A percentile compares a stretch with the other conserved stretches of the same genome.
Evolutionary conservation across 2,888 invertebrate species (phyloP).

Genomic region (Pachydiplax longipennis): DNA sequence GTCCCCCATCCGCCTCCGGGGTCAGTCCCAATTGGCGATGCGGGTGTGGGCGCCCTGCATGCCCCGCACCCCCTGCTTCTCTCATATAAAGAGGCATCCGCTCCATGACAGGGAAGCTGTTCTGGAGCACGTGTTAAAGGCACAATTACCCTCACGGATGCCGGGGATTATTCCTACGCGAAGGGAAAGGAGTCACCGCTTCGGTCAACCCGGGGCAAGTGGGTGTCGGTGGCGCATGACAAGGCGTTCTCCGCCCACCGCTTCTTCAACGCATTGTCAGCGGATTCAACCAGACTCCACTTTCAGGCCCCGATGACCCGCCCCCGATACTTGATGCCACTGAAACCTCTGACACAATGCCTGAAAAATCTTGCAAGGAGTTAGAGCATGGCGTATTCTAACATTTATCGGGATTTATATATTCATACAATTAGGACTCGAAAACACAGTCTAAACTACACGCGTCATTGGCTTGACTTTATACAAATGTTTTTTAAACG

Average conservation of each 20-base stretch:
- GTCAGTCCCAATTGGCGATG: neutral
- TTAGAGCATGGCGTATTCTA: too few relatives aligned
- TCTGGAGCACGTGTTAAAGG: neutral
- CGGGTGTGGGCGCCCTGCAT: neutral
- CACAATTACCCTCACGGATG: slow-evolving; percentile 28
- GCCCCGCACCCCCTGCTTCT: neutral
- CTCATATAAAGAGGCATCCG: neutral
- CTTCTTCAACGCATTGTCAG: neutral
- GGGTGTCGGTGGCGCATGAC: neutral
- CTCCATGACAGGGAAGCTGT: neutral
- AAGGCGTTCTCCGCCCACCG: neutral
- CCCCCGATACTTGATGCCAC: neutral
- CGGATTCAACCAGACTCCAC: neutral
- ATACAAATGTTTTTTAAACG: too few relatives aligned
- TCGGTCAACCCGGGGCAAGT: neutral
- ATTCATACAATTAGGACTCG: too few relatives aligned
- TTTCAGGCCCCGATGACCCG: neutral
- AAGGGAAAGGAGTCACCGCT: neutral
- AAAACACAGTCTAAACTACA: too few relatives aligned
- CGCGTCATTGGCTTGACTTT: too few relatives aligned
- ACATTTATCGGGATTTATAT: too few relatives aligned
- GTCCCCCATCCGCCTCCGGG: neutral
- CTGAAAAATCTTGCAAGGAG: too few relatives aligned
- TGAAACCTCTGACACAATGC: too few relatives aligned
- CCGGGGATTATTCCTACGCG: slow-evolving; percentile 24